Evolutionary conservation across 2,113 vertebrate genomes (phyloP).

Genomic region (Eidolon helvum): DNA sequence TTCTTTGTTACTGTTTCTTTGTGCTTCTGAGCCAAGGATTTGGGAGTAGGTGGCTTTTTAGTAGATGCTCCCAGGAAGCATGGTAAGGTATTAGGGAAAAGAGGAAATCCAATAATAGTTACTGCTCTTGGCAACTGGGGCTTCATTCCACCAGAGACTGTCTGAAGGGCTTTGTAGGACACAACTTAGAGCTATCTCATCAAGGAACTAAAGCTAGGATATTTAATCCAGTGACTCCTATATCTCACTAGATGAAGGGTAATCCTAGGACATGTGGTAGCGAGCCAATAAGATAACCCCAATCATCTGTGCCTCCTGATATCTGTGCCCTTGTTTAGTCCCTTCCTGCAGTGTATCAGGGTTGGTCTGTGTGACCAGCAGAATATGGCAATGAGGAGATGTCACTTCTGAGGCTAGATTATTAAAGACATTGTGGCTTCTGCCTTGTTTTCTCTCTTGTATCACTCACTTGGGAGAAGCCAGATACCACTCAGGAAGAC

Average conservation of each 20-base stretch:
- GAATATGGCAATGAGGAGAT: background rate
- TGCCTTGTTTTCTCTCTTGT: background rate
- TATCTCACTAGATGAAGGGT: background rate
- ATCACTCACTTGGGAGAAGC: background rate
- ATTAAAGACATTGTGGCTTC: background rate
- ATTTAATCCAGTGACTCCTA: background rate
- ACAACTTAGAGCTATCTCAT: background rate
- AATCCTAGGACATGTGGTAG: background rate
- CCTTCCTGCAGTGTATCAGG: background rate
- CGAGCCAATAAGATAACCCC: background rate
- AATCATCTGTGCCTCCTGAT: background rate
- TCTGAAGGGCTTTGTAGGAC: background rate
- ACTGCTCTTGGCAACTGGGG: background rate
- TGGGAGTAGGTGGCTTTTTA: background rate
- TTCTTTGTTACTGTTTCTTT: background rate
- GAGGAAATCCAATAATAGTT: background rate
- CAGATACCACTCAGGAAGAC: background rate
- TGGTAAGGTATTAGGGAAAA: background rate
- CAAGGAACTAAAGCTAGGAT: background rate
- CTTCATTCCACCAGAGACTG: background rate
- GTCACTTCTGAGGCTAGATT: background rate
- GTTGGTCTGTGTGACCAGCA: background rate
- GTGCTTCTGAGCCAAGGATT: background rate
- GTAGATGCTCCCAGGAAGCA: background rate
- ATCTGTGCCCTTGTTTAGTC: background rate